phyloP scores from a whole-genome alignment of 2,797 vertebrate species.

The Avahi laniger region DNA sequence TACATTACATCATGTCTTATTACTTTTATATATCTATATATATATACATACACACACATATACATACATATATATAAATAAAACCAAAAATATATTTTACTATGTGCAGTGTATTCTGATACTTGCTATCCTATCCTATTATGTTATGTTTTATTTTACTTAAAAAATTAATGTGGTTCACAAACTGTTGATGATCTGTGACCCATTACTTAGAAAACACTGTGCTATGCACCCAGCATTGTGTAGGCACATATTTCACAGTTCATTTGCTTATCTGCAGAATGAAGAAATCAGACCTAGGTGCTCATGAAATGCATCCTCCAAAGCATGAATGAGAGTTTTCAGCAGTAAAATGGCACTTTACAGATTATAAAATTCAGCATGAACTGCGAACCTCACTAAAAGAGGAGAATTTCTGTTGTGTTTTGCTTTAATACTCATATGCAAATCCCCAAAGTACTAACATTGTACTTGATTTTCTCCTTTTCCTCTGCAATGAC shows the following conservation, averaged over 20 bases:
- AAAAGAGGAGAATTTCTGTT: background rate
- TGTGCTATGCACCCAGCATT: fast-evolving
- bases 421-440: background rate
- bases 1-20: background rate
- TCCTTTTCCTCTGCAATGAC: background rate
- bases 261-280: background rate
- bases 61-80: background rate
- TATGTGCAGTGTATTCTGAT: background rate
- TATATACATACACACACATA: background rate
- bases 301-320: background rate
- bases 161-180: background rate
- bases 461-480: background rate
- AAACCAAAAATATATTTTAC: background rate
- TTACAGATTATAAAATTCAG: background rate
- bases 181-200: background rate
- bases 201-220: background rate
- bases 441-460: background rate
- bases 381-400: background rate
- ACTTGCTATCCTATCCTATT: background rate
- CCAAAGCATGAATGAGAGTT: background rate
- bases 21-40: background rate
- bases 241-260: background rate
- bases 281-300: background rate
- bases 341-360: background rate
- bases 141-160: background rate